Conservation (phyloP, 2,797 vertebrate genomes). For the Xenops minutus region DNA sequence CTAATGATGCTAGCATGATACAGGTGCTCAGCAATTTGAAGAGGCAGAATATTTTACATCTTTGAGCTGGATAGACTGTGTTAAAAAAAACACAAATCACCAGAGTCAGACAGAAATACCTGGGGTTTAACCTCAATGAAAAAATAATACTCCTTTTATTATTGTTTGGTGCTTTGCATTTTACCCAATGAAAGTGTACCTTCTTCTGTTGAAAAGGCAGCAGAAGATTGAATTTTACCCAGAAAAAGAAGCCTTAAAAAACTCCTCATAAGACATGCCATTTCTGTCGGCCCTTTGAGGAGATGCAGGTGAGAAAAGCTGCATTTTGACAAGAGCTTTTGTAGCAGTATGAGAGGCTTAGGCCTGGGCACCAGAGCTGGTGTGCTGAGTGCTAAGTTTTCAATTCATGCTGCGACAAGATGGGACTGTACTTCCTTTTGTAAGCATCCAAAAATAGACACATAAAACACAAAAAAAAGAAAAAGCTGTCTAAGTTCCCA, state of each 20-base stretch:
- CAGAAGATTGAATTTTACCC: background rate
- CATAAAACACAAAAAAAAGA: background rate
- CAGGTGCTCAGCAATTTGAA: background rate
- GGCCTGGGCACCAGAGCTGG: background rate
- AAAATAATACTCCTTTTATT: background rate
- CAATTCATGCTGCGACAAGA: background rate
- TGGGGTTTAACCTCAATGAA: background rate
- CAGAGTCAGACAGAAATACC: background rate
- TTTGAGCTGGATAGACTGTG: background rate
- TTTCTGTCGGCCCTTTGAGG: background rate
- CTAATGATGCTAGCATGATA: background rate
- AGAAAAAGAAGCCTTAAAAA: background rate
- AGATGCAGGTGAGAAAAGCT: background rate
- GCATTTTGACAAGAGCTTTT: background rate
- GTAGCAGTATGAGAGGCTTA: background rate
- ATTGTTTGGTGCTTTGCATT: background rate
- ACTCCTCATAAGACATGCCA: background rate
- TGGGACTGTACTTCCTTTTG: constrained; percentile 3
- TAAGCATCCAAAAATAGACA: constrained; percentile 39
- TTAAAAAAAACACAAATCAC: background rate
- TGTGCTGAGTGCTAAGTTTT: background rate
- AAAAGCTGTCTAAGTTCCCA: constrained; percentile 2
- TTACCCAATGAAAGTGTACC: background rate
- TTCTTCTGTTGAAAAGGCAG: background rate
- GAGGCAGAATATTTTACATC: background rate